phyloP scores from a whole-genome alignment of 2,113 vertebrate genomes.

The Actenoides hombroni region DNA sequence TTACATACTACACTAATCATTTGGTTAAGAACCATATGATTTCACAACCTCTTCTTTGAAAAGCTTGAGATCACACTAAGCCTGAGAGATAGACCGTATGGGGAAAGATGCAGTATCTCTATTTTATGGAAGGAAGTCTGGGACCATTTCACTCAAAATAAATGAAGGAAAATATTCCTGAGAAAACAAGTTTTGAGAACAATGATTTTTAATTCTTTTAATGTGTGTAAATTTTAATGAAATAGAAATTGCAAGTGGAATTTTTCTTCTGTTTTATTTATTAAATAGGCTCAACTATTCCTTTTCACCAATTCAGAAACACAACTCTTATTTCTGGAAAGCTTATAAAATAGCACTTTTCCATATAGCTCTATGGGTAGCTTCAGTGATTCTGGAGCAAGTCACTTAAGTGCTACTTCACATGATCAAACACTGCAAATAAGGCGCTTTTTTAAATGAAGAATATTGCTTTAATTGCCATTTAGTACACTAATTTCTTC shows the following conservation, averaged over 20 bases:
- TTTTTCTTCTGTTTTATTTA: neutral
- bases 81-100: neutral
- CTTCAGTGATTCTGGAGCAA: neutral
- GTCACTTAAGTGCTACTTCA: neutral
- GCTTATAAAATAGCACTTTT: neutral
- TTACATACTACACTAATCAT: neutral
- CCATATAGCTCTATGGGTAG: neutral
- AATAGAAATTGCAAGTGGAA: neutral
- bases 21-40: neutral
- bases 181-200: neutral
- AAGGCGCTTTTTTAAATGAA: neutral
- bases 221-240: neutral
- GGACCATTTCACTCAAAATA: neutral
- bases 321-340: neutral
- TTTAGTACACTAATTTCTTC: neutral
- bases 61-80: neutral
- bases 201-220: neutral
- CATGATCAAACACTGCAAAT: neutral
- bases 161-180: neutral
- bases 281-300: neutral
- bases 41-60: neutral
- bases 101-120: neutral
- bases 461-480: neutral
- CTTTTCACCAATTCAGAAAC: neutral
- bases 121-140: neutral